Evolutionary conservation across 2,888 invertebrate species (phyloP), one percentile per base, ranked within the genome.

Genomic region (Schizaphis graminum): DNA sequence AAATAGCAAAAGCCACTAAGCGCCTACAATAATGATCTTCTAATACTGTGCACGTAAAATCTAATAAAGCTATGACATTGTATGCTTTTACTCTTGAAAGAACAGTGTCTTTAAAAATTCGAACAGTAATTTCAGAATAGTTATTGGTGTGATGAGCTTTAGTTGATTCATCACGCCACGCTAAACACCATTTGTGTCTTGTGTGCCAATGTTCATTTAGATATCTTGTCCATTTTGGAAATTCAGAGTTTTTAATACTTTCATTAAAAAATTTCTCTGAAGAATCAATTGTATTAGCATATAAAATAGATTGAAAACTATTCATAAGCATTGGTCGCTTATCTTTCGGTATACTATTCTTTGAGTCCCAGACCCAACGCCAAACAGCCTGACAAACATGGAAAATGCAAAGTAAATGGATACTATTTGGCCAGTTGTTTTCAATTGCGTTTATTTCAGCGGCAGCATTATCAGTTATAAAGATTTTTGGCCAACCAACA

Each of bases 301-400:
- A 89, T 56, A 93, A 61, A 57, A 93, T 61, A 61, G n/a, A 26
- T 86, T 93, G 56, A 41, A 93, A 93, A 53, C 21, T 24, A 24
- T 67, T 49, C 67, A 93, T 93, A 4, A 93, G 26, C 47, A 53
- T 16, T 89, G 49, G 89, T 44, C 90, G 28, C 8, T 89, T 53
- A 57, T 90, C 85, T 26, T 89, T 5, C 1, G 28, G 44, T 24
- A 93, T 67, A 13, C 47, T 53, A 93, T 93, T 88, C 26, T 57
- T 89, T 26, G 89, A 89, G 21, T 93, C 89, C 93, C 93, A 93
- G 24, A 93, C 26, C 93, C 93, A 93, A 49, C 93, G 57, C 93
- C 93, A 93, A 28, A 93, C 89, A 13, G 88, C 89, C 61, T 93
- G 93, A 44, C 87, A 56, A 24, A 93, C 89, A 53, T 89, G 89